phyloP scores from a whole-genome alignment of 2,113 vertebrate genomes.

The Triplophysa rosa region DNA sequence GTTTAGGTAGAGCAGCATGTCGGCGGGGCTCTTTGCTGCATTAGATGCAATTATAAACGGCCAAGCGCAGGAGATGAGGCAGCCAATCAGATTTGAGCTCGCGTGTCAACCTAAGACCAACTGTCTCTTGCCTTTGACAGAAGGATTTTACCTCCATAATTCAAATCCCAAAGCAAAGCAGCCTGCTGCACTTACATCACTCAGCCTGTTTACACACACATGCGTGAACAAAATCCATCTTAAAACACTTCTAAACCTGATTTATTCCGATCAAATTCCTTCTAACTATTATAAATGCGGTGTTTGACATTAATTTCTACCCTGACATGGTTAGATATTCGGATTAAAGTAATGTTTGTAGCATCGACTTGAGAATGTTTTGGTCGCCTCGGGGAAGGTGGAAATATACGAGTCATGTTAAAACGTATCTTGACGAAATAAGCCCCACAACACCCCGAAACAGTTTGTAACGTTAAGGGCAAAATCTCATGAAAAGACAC shows the following conservation, averaged over 20 bases:
- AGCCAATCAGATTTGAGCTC: slow-evolving; percentile 99
- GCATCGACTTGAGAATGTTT: neutral
- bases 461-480: neutral
- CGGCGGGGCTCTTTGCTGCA: slow-evolving; percentile 82
- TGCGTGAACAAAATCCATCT: slow-evolving; percentile 45
- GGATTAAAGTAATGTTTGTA: neutral
- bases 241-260: neutral
- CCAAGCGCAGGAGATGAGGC: slow-evolving; percentile 89
- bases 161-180: slow-evolving; percentile 98
- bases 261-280: neutral
- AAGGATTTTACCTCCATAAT: slow-evolving; percentile 99
- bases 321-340: neutral
- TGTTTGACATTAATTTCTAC: neutral
- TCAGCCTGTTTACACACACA: slow-evolving; percentile 75
- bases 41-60: slow-evolving; percentile 99
- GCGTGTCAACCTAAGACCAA: slow-evolving; percentile 99
- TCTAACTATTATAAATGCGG: neutral
- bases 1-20: slow-evolving; percentile 67
- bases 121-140: slow-evolving; percentile 99
- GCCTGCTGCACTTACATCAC: slow-evolving; percentile 83
- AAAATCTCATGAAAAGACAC: neutral
- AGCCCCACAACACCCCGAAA: neutral
- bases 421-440: neutral
- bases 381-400: neutral
- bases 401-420: neutral